phyloP scores from a whole-genome alignment of 2,888 invertebrate genomes.

The Ferrisia virgata region DNA sequence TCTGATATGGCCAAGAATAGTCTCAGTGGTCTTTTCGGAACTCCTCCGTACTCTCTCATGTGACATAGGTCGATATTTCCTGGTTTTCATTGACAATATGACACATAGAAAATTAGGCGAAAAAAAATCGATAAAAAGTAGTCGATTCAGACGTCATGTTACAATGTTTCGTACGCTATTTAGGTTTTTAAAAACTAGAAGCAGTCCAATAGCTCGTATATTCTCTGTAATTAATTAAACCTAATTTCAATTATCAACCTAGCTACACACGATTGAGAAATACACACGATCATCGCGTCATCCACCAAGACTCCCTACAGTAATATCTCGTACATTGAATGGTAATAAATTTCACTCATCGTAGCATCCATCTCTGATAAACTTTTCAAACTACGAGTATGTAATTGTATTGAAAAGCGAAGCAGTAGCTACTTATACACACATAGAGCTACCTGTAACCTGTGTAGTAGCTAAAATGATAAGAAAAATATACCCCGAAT shows the following conservation, averaged over 20 bases:
- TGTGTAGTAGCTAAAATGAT: too few relatives aligned
- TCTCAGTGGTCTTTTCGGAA: too few relatives aligned
- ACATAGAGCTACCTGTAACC: not conserved
- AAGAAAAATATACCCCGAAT: not conserved
- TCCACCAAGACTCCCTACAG: not conserved
- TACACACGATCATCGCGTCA: not conserved
- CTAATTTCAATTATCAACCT: not conserved
- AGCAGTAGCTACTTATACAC: not conserved
- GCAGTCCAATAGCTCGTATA: not conserved
- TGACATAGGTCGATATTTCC: too few relatives aligned
- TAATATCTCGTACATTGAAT: too few relatives aligned
- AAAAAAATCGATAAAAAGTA: too few relatives aligned
- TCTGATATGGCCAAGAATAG: too few relatives aligned
- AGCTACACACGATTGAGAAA: not conserved
- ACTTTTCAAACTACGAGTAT: not conserved
- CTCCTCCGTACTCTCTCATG: too few relatives aligned
- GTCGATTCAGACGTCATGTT: not conserved
- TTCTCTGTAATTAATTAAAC: constrained; percentile 4
- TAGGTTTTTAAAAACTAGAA: not conserved
- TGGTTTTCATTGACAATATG: too few relatives aligned
- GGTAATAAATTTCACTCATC: not conserved
- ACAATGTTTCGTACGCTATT: not conserved
- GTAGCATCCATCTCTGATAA: not conserved
- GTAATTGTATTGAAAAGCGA: not conserved
- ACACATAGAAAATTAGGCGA: too few relatives aligned